A percentile compares a stretch with the other conserved stretches of the same genome.
These are phyloP conservation scores for Eupithecia dodoneata DNA, from an alignment of 2,888 invertebrate genomes.

Conservation along the genomic window DNA sequence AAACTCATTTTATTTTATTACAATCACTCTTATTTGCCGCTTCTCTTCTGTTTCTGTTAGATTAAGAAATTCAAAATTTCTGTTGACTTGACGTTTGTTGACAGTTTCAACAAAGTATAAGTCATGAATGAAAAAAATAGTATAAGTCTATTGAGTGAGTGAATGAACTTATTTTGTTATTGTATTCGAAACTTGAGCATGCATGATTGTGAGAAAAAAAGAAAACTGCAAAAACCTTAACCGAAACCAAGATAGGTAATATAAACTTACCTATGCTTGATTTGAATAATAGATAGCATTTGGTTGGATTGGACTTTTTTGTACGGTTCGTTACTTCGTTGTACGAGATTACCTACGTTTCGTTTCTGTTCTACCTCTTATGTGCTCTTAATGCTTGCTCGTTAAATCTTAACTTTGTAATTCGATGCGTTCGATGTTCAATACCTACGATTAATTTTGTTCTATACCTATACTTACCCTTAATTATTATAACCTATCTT, in stretches of 20 bases:
- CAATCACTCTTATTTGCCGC: background rate
- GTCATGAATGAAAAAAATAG: too few relatives aligned
- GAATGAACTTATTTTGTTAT: background rate
- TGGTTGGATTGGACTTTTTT: background rate
- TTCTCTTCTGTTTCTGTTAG: constrained; percentile 45
- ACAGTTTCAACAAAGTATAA: background rate
- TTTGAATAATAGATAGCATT: background rate
- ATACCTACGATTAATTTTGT: too few relatives aligned
- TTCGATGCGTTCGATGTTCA: too few relatives aligned
- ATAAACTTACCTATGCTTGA: background rate
- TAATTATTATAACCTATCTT: too few relatives aligned
- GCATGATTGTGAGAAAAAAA: background rate
- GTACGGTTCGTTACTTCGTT: background rate
- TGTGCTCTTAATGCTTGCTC: too few relatives aligned
- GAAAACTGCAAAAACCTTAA: background rate
- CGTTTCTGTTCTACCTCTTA: background rate
- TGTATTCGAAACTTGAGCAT: background rate
- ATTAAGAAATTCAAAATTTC: constrained; percentile 16
- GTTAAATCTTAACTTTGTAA: too few relatives aligned
- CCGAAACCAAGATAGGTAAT: background rate
- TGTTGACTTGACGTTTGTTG: constrained; percentile 2
- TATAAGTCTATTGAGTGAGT: too few relatives aligned
- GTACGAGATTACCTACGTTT: constrained; percentile 40
- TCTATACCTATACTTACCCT: too few relatives aligned
- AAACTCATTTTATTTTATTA: constrained; percentile 66